Conservation (phyloP, 2,113 vertebrate species). For the Brachyistius frenatus region DNA sequence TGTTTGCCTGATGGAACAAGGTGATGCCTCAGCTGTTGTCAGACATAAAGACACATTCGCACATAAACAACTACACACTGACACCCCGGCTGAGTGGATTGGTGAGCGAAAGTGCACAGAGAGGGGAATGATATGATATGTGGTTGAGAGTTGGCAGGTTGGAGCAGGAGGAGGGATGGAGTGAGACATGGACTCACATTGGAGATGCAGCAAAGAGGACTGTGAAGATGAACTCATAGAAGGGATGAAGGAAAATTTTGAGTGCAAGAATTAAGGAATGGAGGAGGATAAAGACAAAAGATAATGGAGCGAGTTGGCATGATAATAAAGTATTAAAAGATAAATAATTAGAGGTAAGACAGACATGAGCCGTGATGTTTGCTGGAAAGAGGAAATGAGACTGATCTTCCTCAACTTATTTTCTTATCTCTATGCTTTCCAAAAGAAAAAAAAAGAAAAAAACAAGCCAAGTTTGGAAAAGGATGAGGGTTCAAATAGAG, state of each 20-base stretch:
- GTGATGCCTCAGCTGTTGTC: constrained; percentile 44
- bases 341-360: background rate
- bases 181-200: constrained; percentile 36
- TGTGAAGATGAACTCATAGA: constrained; percentile 22
- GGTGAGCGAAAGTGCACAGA: constrained; percentile 45
- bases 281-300: constrained; percentile 6
- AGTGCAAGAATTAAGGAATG: background rate
- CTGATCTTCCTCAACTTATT: constrained; percentile 4
- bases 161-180: constrained; percentile 31
- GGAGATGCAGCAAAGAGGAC: constrained; percentile 13
- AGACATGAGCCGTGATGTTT: constrained; percentile 4
- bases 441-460: constrained; percentile 21
- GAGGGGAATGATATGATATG: constrained; percentile 58
- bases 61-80: constrained; percentile 44
- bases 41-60: constrained; percentile 39
- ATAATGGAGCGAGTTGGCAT: constrained; percentile 10
- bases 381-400: constrained; percentile 23
- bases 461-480: constrained; percentile 18
- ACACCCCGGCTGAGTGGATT: constrained; percentile 48
- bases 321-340: constrained; percentile 27
- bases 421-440: constrained; percentile 6
- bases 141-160: constrained; percentile 55
- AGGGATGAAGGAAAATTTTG: background rate
- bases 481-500: constrained; percentile 22
- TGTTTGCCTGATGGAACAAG: constrained; percentile 48